phyloP scores from a whole-genome alignment of 53 echinoderm and acorn worm genomes.

The Zoroaster sp. region DNA sequence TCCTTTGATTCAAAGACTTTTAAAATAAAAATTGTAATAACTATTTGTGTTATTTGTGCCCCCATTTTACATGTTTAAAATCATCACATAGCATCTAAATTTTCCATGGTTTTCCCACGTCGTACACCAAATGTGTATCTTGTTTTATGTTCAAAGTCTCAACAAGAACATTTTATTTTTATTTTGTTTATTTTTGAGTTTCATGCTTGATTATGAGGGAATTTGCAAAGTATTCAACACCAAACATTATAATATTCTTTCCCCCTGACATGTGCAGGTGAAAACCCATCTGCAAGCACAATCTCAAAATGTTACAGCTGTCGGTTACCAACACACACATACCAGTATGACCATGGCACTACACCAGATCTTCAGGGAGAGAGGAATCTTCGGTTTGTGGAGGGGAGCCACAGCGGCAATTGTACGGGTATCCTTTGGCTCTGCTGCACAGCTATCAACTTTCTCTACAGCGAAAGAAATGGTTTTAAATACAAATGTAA shows the following conservation, averaged over 20 bases:
- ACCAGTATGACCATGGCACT: constrained; percentile 72
- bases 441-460: constrained; percentile 87
- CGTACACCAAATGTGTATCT: no score
- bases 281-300: constrained; percentile 90
- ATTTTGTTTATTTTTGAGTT: no score
- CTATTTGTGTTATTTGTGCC: no score
- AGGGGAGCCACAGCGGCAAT: constrained; percentile 85
- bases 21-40: no score
- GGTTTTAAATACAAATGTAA: constrained; percentile 69
- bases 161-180: no score
- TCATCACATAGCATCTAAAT: no score
- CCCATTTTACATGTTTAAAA: no score
- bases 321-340: constrained; percentile 90
- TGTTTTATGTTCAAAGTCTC: no score
- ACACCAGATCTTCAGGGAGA: constrained; percentile 55
- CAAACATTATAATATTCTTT: not conserved
- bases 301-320: constrained; percentile 73
- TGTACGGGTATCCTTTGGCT: constrained; percentile 82
- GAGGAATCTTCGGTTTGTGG: constrained; percentile 83
- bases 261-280: constrained; percentile 23
- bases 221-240: no score
- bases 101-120: no score
- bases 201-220: no score
- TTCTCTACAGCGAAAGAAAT: constrained; percentile 81
- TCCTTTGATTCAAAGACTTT: no score